phyloP scores from a whole-genome alignment of 2,888 invertebrate genomes.

The Fragum sueziense region DNA sequence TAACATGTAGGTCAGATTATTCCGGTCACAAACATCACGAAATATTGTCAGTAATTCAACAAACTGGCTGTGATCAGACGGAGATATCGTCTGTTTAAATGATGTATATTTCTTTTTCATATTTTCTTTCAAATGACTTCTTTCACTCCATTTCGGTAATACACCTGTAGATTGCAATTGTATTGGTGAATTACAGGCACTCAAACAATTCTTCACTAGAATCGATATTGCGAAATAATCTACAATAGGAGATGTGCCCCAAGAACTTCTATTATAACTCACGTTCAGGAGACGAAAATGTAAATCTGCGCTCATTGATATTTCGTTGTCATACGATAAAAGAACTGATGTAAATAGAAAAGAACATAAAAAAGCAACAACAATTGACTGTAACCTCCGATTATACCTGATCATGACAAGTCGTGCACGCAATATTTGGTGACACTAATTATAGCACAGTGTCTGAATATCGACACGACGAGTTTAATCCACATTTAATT shows the following conservation, averaged over 20 bases:
- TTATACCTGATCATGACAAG: slow-evolving; percentile 7
- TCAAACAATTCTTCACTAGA: not conserved
- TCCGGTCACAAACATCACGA: slow-evolving; percentile 22
- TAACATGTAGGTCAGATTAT: slow-evolving; percentile 52
- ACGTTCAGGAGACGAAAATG: too few relatives aligned
- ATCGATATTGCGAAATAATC: not conserved
- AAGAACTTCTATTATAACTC: too few relatives aligned
- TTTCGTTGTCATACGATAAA: not conserved
- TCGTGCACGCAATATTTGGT: not conserved
- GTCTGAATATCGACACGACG: not conserved
- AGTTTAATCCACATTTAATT: not conserved
- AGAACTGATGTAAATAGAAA: not conserved
- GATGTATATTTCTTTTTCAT: slow-evolving; percentile 33
- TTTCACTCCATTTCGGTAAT: slow-evolving; percentile 28
- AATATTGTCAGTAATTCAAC: slow-evolving; percentile 41
- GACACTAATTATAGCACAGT: not conserved
- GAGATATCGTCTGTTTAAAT: slow-evolving; percentile 44
- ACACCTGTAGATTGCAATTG: not conserved
- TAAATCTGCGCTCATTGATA: not conserved
- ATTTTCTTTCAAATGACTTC: slow-evolving; percentile 30
- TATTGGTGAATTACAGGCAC: slow-evolving; percentile 1
- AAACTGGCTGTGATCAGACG: slow-evolving; percentile 23
- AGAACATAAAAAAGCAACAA: slow-evolving; percentile 1
- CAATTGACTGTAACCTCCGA: not conserved
- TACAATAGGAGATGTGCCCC: too few relatives aligned